Evolutionary conservation across 2,888 invertebrate genomes (phyloP), one percentile per base, ranked within the genome.

Genomic region (Dasypogon diadema): DNA sequence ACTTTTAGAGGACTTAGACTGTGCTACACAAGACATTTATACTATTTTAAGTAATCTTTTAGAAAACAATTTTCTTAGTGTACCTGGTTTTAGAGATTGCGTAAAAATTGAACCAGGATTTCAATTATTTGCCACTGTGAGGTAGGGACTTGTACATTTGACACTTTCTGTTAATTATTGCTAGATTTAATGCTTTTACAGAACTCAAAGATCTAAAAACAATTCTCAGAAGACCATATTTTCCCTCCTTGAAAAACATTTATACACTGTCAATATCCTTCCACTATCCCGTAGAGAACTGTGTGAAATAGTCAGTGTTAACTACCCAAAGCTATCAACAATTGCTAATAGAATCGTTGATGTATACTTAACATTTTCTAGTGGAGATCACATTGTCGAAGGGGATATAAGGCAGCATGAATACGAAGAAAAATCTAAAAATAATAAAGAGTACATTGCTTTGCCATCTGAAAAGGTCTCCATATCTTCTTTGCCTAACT

Each of bases 1-100:
- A 24, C 87, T 99, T 2, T 87, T 99, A 77, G 99, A 99, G 88
- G 99, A 99, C 84, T 91, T 99, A 60, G 98, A 99, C 84, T 91
- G 92, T 77, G 98, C 98, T 1, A 94, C 96, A 1, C 90, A 94
- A 82, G 99, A 99, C 84, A 96, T 99, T 0, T 92, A 95, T 0
- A 94, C 97, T 0, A 91, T 97, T 12, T 85, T 99, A 10, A 91
- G 93, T 79, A 93, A 94, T 56, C 88, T 99, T 2, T 86, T 98
- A 46, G 97, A 98, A 86, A 92, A 93, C 74, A 90, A 92, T 76
- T 90, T 90, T 18, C 88, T 98, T 1, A 91, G 92, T 74, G 92
- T 98, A 2, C 97, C 97, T 2, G 97, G 97, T 0, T 96, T 95
- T 84, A 91, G 95, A 58, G 95, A 96, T 84, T 90, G 90, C 24